Percentiles rank a stretch among this genome's conserved stretches.
Conservation (phyloP, 2,113 vertebrate genomes). For the Neomonachus schauinslandi region DNA sequence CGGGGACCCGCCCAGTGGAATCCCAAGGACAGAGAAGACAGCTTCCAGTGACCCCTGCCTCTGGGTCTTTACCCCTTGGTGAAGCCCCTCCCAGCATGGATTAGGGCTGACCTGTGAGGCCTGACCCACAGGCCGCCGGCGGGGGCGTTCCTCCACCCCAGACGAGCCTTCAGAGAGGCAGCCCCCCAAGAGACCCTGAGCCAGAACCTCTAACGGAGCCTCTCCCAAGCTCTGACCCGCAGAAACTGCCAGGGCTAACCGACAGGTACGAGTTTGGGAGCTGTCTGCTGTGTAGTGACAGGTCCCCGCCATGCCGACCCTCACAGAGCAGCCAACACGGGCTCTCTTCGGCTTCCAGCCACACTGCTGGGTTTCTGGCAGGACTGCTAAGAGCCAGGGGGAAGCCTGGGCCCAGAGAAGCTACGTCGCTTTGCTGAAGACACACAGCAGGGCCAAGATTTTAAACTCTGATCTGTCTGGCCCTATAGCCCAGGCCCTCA, state of each 20-base stretch:
- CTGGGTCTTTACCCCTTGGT: fast-evolving
- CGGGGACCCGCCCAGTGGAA: neutral
- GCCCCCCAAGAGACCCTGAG: fast-evolving
- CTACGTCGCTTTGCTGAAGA: neutral
- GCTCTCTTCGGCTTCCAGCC: neutral
- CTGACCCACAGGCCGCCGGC: fast-evolving
- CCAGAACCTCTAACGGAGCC: neutral
- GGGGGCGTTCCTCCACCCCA: fast-evolving
- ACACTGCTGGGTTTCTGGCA: fast-evolving
- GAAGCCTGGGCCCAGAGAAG: constrained; percentile 9
- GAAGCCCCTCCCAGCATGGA: fast-evolving
- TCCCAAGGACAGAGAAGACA: neutral
- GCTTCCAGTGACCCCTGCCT: neutral
- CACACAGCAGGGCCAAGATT: neutral
- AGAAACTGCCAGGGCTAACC: fast-evolving
- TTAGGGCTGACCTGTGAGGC: neutral
- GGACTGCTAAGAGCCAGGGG: neutral
- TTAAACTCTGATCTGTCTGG: neutral
- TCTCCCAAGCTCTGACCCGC: fast-evolving
- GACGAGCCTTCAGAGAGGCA: neutral
- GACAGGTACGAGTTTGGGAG: fast-evolving
- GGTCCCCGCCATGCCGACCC: fast-evolving
- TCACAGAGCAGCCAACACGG: fast-evolving
- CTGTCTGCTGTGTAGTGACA: fast-evolving
- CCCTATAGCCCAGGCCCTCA: neutral